Base-by-base conservation (phyloP, 2,113 vertebrate species). In the Neotragus moschatus region DNA sequence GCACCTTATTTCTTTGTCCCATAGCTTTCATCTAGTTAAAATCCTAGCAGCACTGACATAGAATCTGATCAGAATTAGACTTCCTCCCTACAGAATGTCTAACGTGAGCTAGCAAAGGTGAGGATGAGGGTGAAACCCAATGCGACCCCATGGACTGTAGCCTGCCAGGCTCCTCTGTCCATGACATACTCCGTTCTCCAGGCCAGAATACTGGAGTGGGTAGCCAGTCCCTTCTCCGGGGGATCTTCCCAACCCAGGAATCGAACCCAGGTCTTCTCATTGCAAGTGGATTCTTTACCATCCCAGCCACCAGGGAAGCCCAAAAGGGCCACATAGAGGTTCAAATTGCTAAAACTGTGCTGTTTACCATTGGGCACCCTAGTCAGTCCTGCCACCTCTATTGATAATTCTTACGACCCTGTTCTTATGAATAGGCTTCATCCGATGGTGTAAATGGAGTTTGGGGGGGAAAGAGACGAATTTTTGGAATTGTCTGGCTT, bases 401-500 rank as follows among this genome's bases (percentile, higher is more conserved):
- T 25, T 79, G 86, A 56, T 60, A 43, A 81, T 47, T 55, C 45
- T 19, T 13, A 79, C 33, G 51, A 77, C 30, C 70, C 73, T 94
- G 73, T 94, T 90, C 47, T 4, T 92, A 23, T 9, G 55, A 96
- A 70, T 16, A 93, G 47, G 88, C 91, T 84, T 95, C 26, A 33
- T 19, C 70, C 26, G 33, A 43, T 90, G 33, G 85, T 58, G 49
- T 84, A 97, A 97, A 89, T 81, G 80, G 95, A 93, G 49, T 33
- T 84, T 94, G 61, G 8, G 30, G 13, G 36, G 84, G n/a, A 21
- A 51, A 11, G 21, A 92, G 53, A 33, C 77, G 49, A 53, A 8
- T 94, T 98, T 97, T 84, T 97, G 96, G 45, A 94, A 43, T 96
- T 96, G 36, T 96, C 97, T 95, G 47, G 96, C 86, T 47, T 98